Percentiles rank a stretch among this genome's conserved stretches.
These are phyloP conservation scores for Oryzias woworae DNA, from an alignment of 2,113 vertebrate genomes.

Conservation along the genomic window DNA sequence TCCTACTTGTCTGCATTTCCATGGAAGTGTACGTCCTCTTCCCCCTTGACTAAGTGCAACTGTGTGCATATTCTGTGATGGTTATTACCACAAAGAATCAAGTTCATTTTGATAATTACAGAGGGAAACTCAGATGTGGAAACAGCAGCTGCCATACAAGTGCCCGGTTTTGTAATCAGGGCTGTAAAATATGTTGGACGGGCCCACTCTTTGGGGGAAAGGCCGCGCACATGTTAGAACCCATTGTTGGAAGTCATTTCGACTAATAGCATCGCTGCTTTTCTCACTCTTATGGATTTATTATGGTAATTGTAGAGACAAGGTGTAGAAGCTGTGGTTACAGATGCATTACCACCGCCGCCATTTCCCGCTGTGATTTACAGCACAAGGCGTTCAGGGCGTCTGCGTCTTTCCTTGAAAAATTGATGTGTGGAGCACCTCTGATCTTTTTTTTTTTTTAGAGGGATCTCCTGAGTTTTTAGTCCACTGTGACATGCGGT, in stretches of 20 bases:
- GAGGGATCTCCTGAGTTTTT: too few relatives aligned
- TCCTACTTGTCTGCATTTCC: not conserved
- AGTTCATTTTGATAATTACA: slow-evolving; percentile 72
- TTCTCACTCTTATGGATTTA: slow-evolving; percentile 46
- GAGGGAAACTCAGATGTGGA: slow-evolving; percentile 53
- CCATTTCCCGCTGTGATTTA: slow-evolving; percentile 26
- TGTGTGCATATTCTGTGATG: slow-evolving; percentile 26
- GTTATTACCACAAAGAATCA: slow-evolving; percentile 56
- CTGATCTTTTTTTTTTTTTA: too few relatives aligned
- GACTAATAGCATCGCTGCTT: slow-evolving; percentile 20
- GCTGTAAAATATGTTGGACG: slow-evolving; percentile 56
- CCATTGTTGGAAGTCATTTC: slow-evolving; percentile 45
- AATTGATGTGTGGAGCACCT: too few relatives aligned
- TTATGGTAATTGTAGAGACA: slow-evolving; percentile 34
- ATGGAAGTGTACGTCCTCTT: slow-evolving; percentile 3
- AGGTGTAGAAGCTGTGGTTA: slow-evolving; percentile 19
- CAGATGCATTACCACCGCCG: slow-evolving; percentile 28
- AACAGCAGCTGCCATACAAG: slow-evolving; percentile 50
- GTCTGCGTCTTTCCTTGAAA: not conserved
- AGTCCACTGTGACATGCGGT: too few relatives aligned
- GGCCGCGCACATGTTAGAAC: slow-evolving; percentile 9
- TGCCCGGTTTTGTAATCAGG: slow-evolving; percentile 54
- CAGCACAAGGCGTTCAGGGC: slow-evolving; percentile 24
- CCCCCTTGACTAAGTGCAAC: slow-evolving; percentile 1
- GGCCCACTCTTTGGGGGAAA: slow-evolving; percentile 38